Evolutionary conservation across 2,888 invertebrate species (phyloP), one percentile per base, ranked within the genome.

Genomic region (Drosophila histrio): DNA sequence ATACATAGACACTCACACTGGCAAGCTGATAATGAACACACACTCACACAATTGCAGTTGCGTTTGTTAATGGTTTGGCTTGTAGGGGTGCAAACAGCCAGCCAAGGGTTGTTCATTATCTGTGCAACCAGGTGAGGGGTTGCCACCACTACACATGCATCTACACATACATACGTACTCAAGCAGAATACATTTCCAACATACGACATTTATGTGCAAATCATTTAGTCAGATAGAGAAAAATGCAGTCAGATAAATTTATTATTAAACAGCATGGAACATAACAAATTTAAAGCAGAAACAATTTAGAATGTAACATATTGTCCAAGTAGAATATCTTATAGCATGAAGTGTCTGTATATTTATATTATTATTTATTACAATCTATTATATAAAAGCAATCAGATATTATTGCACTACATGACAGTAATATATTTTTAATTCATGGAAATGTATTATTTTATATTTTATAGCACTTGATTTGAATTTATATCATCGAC

Each of bases 81-180:
- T 24, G 54, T 56, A 68, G 66, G 80, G 80, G 80, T 68, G 65
- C 58, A 57, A 47, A 39, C 47, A 39, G 28, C 39, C 22, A 41
- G 54, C 62, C 70, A 70, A 76, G 81, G 81, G 81, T 82, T 59
- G 81, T 65, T 80, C 66, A 68, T 77, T 72, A 83, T 80, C 72
- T 80, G 28, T 39, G 58, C 44, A 53, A 39, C 61, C 64, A 67
- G 72, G 63, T 65, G 68, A 77, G 80, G 73, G 80, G 60, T 72
- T 67, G 62, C 39, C 54, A 67, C 59, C 32, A 56, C 60, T 30
- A 65, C 46, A 41, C 30, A 49, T 4, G 32, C 39, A 49, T 6
- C 49, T 5, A 43, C 24, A 13, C 32, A 49, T 4, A 49, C 38
- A 30, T 8, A 15, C 17, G 21, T n/a, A 47, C 11, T 46, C 24